Percentiles rank a stretch among this genome's conserved stretches.
Evolutionary conservation across 2,113 vertebrate species (phyloP).

Genomic region (Stegastes partitus): DNA sequence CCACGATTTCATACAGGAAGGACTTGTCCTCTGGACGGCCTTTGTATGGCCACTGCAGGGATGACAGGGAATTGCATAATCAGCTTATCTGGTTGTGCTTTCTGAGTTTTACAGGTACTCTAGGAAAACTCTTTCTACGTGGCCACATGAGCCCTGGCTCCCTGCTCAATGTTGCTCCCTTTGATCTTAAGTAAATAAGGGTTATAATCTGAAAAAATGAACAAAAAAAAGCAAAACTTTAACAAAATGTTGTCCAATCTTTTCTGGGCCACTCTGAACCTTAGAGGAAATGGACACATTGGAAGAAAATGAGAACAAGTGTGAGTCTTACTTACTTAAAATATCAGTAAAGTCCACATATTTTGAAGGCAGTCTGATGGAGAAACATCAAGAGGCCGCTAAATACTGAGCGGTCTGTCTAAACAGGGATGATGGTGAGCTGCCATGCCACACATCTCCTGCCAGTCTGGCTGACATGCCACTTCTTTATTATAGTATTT

Average conservation of each 20-base stretch:
- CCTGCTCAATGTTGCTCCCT: no score
- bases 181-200: no score
- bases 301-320: not conserved
- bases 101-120: no score
- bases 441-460: no score
- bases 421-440: not conserved
- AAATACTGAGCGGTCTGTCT: not conserved
- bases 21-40: slow-evolving; percentile 90
- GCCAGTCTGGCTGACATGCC: no score
- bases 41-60: slow-evolving; percentile 88
- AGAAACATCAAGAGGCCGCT: not conserved
- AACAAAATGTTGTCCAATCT: not conserved
- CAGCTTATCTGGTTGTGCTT: not conserved
- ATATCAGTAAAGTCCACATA: not conserved
- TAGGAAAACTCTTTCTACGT: no score
- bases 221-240: not conserved
- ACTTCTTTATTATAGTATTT: no score
- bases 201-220: not conserved
- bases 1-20: slow-evolving; percentile 97
- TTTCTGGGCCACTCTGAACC: not conserved
- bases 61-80: not conserved
- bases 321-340: not conserved
- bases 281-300: no score
- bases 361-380: not conserved
- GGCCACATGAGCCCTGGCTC: no score